These are phyloP conservation scores for Etheostoma spectabile DNA, from an alignment of 2,113 vertebrate genomes.

Conservation along the genomic window DNA sequence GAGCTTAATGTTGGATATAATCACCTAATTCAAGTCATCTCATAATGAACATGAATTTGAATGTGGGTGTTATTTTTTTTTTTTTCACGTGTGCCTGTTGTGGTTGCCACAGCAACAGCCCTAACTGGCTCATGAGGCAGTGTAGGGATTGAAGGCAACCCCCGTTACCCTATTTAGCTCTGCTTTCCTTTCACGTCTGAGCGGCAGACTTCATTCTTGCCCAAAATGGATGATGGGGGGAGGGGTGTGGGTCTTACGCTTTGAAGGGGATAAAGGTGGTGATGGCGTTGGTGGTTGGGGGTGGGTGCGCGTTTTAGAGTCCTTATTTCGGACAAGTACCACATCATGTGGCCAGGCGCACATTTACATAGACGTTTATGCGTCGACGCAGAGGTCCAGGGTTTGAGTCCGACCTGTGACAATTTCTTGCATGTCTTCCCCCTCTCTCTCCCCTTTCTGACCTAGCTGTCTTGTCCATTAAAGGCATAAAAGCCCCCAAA, in stretches of 20 bases:
- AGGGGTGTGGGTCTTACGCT: slow-evolving; percentile 36
- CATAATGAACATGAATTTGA: slow-evolving; percentile 35
- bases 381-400: too few species aligned
- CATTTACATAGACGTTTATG: too few species aligned
- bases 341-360: neutral
- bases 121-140: slow-evolving; percentile 39
- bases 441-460: too few species aligned
- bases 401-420: too few species aligned
- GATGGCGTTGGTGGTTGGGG: neutral
- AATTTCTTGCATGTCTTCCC: too few species aligned
- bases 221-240: slow-evolving; percentile 5
- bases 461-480: too few species aligned
- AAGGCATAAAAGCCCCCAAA: too few species aligned
- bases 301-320: neutral
- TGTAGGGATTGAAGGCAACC: slow-evolving; percentile 45
- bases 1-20: slow-evolving; percentile 29
- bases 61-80: slow-evolving; percentile 8
- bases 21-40: slow-evolving; percentile 28
- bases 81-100: slow-evolving; percentile 42
- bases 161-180: slow-evolving; percentile 39
- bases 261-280: slow-evolving; percentile 21
- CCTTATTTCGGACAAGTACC: slow-evolving; percentile 7
- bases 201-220: slow-evolving; percentile 38
- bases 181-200: slow-evolving; percentile 24
- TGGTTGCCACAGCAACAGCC: slow-evolving; percentile 76